phyloP scores from a whole-genome alignment of 1,140 invertebrate species.

The Anastrepha obliqua region DNA sequence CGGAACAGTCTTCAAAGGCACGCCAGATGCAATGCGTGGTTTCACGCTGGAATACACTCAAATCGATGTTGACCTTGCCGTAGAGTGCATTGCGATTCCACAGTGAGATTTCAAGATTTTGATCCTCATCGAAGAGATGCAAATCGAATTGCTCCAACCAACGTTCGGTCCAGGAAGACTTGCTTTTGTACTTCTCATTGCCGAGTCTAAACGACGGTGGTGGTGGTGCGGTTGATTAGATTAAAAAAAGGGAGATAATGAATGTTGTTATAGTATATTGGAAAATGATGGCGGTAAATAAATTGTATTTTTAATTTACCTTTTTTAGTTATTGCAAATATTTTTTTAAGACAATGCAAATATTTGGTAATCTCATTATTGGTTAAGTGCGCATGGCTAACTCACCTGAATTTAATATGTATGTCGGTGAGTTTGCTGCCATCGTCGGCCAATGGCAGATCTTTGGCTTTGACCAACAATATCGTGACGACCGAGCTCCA shows the following conservation, averaged over 20 bases:
- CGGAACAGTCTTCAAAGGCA: constrained; percentile 91
- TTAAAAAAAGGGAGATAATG: neutral
- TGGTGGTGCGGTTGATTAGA: too few relatives aligned
- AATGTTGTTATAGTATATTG: neutral
- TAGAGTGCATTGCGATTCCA: constrained; percentile 72
- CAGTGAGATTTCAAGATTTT: constrained; percentile 68
- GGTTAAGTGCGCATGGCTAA: neutral
- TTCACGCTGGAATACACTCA: constrained; percentile 90
- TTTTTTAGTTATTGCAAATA: too few relatives aligned
- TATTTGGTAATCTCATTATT: neutral
- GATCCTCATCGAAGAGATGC: constrained; percentile 90
- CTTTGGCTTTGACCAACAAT: constrained; percentile 94
- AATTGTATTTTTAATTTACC: neutral
- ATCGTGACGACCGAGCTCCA: constrained; percentile 98
- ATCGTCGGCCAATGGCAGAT: constrained; percentile 90
- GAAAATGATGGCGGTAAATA: neutral
- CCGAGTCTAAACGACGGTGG: constrained; percentile 82
- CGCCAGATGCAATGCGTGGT: constrained; percentile 92
- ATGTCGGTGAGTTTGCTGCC: constrained; percentile 92
- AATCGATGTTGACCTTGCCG: constrained; percentile 88
- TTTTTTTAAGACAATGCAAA: neutral
- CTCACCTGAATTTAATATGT: constrained; percentile 96
- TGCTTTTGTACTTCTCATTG: constrained; percentile 98
- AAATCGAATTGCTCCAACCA: constrained; percentile 99
- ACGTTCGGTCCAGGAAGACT: constrained; percentile 89